Percentiles rank a stretch among this genome's conserved stretches.
phyloP scores from a whole-genome alignment of 2,888 invertebrate genomes.

The Eremobia ochroleuca region DNA sequence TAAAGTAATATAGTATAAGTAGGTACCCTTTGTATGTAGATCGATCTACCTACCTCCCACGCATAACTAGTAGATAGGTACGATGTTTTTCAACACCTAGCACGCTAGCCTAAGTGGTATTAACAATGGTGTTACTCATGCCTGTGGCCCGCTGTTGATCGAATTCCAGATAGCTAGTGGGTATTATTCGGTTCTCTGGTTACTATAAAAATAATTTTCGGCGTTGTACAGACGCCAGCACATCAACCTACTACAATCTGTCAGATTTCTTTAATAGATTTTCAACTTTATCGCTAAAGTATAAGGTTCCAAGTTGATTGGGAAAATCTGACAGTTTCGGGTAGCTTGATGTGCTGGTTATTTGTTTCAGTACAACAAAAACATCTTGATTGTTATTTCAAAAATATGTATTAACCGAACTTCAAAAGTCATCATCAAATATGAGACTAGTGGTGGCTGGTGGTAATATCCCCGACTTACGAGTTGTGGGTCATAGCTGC shows the following conservation, averaged over 20 bases:
- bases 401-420: neutral
- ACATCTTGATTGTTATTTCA: neutral
- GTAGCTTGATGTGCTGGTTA: too few relatives aligned
- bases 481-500: too few relatives aligned
- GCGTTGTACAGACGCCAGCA: too few relatives aligned
- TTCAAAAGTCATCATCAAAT: neutral
- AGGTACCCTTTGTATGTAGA: conserved; percentile 31
- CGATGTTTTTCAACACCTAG: conserved; percentile 36
- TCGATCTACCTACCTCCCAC: conserved; percentile 16
- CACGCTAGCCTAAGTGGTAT: conserved; percentile 18
- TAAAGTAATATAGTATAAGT: neutral
- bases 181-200: neutral
- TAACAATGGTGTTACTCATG: conserved; percentile 35
- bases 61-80: conserved; percentile 3
- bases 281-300: too few relatives aligned
- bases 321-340: too few relatives aligned
- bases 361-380: too few relatives aligned
- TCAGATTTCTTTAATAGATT: too few relatives aligned
- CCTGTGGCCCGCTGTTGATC: neutral
- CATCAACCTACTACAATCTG: too few relatives aligned
- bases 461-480: too few relatives aligned
- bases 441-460: too few relatives aligned
- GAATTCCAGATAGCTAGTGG: neutral
- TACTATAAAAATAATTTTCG: neutral
- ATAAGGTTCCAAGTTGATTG: too few relatives aligned